Evolutionary conservation across 1,140 invertebrate species (phyloP).

Genomic region (Bombyx mandarina): DNA sequence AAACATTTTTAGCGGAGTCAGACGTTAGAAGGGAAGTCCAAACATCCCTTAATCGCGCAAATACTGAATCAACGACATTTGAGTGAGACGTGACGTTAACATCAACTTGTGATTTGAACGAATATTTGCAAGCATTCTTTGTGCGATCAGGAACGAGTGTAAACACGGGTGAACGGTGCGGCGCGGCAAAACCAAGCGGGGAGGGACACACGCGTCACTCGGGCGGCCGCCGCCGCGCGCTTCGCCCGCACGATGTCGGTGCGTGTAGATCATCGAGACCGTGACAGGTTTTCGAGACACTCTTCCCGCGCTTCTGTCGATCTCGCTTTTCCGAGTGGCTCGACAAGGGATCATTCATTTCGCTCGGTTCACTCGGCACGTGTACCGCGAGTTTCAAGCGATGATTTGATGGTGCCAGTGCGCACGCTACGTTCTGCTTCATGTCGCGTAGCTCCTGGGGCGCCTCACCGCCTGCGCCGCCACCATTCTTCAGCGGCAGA

Average conservation of each 20-base stretch:
- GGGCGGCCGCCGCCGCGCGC: slow-evolving; percentile 56
- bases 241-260: slow-evolving; percentile 56
- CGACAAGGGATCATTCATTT: slow-evolving; percentile 54
- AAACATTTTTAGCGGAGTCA: slow-evolving; percentile 26
- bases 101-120: slow-evolving; percentile 28
- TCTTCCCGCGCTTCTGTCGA: slow-evolving; percentile 64
- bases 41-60: slow-evolving; percentile 39
- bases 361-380: slow-evolving; percentile 58
- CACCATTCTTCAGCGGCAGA: slow-evolving; percentile 61
- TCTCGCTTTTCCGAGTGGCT: slow-evolving; percentile 51
- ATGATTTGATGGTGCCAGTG: slow-evolving; percentile 60
- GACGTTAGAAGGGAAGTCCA: slow-evolving; percentile 25
- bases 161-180: slow-evolving; percentile 45
- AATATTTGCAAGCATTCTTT: slow-evolving; percentile 49
- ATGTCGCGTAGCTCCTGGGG: slow-evolving; percentile 50
- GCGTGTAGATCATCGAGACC: slow-evolving; percentile 52
- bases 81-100: slow-evolving; percentile 32
- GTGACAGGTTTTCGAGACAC: slow-evolving; percentile 56
- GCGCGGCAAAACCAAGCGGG: slow-evolving; percentile 30
- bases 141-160: slow-evolving; percentile 45
- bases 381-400: slow-evolving; percentile 52
- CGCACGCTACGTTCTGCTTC: slow-evolving; percentile 59
- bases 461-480: slow-evolving; percentile 53
- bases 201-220: slow-evolving; percentile 43
- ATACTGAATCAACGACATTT: slow-evolving; percentile 33